Evolutionary conservation across 2,113 vertebrate species (phyloP).

Genomic region (Enhydra lutris): DNA sequence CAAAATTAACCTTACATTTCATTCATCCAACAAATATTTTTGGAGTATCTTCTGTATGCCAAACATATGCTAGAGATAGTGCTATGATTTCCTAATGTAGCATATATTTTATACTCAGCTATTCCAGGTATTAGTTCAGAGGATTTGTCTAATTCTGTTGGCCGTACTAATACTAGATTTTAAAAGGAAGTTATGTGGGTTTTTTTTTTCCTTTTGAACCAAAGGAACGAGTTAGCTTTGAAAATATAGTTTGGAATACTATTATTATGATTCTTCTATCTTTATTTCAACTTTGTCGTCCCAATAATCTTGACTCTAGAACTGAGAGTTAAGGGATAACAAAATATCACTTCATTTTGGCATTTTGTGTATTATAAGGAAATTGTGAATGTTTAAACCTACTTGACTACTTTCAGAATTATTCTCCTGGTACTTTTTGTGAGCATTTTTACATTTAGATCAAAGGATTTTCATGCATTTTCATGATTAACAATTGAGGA

Average conservation of each 20-base stretch:
- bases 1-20: constrained; percentile 2
- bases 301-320: constrained; percentile 42
- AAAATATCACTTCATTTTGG: constrained; percentile 26
- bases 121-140: neutral
- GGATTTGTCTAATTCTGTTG: neutral
- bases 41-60: neutral
- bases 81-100: neutral
- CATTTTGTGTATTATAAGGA: neutral
- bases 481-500: neutral
- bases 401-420: constrained; percentile 19
- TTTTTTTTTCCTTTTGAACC: neutral
- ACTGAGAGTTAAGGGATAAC: constrained; percentile 20
- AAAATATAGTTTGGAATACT: constrained; percentile 26
- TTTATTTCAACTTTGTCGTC: constrained; percentile 25
- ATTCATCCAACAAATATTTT: constrained; percentile 7
- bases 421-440: neutral
- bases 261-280: neutral
- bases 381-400: neutral
- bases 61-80: neutral
- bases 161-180: neutral
- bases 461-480: neutral
- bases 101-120: neutral
- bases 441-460: neutral
- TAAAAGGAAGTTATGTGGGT: neutral
- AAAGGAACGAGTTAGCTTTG: constrained; percentile 43